These are phyloP conservation scores for Eulemur coronatus DNA, from an alignment of 2,797 vertebrate genomes.

Conservation along the genomic window DNA sequence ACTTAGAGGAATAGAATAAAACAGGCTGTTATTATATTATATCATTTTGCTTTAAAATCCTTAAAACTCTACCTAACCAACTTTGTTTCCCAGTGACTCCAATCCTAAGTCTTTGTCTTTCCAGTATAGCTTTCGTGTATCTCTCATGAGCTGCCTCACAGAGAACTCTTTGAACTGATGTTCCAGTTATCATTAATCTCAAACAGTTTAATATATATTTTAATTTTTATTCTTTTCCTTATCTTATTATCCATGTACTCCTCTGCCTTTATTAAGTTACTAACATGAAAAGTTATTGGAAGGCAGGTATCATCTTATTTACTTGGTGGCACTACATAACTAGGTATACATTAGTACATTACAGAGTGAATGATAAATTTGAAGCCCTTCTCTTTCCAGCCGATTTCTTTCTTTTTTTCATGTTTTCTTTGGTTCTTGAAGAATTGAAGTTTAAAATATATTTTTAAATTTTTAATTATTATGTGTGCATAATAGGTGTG, in stretches of 20 bases:
- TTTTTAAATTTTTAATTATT: no score
- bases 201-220: not conserved
- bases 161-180: not conserved
- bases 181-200: not conserved
- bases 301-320: not conserved
- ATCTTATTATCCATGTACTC: not conserved
- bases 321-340: not conserved
- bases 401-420: not conserved
- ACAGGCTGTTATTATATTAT: not conserved
- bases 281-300: not conserved
- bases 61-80: not conserved
- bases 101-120: not conserved
- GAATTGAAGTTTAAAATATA: no score
- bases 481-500: no score
- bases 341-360: not conserved
- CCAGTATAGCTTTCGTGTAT: not conserved
- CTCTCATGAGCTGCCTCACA: not conserved
- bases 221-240: not conserved
- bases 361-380: not conserved
- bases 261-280: not conserved
- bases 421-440: not conserved
- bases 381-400: not conserved
- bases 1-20: not conserved
- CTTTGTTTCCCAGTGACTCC: not conserved
- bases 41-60: constrained; percentile 33